phyloP scores from a whole-genome alignment of 2,797 vertebrate genomes.

The Microhierax caerulescens region DNA sequence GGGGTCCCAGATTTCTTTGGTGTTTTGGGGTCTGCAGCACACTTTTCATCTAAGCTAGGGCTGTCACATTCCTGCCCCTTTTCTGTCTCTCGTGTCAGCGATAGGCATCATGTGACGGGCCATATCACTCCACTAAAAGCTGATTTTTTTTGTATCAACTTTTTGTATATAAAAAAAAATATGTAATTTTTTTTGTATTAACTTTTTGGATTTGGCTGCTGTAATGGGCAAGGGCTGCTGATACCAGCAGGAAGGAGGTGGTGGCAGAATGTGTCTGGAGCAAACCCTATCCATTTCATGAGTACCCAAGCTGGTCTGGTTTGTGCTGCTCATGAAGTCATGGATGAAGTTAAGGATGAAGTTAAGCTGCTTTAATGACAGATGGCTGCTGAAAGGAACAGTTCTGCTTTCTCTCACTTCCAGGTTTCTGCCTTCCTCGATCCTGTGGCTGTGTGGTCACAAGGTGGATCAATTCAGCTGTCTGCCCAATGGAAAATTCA shows the following conservation, averaged over 20 bases:
- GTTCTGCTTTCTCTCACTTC: neutral
- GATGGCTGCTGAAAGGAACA: neutral
- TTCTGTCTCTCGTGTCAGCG: neutral
- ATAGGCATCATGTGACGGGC: neutral
- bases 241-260: neutral
- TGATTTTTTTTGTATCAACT: neutral
- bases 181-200: neutral
- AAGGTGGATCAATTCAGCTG: conserved; percentile 14
- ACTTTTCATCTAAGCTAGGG: neutral
- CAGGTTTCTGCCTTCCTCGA: neutral
- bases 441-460: neutral
- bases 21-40: neutral
- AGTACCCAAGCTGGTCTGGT: neutral
- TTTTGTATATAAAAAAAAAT: no score
- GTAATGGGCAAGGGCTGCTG: neutral
- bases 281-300: neutral
- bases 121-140: neutral
- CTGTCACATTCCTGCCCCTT: neutral
- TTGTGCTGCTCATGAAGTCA: neutral
- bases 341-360: neutral
- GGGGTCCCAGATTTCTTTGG: neutral
- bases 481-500: neutral
- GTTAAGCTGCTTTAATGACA: neutral
- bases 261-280: neutral
- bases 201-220: neutral